Evolutionary conservation across 2,888 invertebrate genomes (phyloP), one percentile per base, ranked within the genome.

Genomic region (Lomographa bimaculata): DNA sequence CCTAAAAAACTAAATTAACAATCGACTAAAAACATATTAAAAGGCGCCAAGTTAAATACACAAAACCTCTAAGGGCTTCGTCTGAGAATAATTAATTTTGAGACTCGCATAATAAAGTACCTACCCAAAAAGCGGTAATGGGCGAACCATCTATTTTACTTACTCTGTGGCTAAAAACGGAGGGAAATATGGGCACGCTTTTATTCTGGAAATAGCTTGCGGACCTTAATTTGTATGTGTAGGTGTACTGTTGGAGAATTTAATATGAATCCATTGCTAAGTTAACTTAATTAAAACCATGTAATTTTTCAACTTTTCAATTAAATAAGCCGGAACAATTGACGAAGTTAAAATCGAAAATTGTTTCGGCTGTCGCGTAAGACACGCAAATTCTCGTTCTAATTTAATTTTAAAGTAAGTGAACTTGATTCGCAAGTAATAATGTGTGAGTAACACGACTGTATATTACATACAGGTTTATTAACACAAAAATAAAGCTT

Each of bases 31-130:
- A 26, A 20, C 30, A 26, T 35, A 23, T 20, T 30, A 11, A 41
- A 46, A 48, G 42, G 32, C 40, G 23, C 23, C 42, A 46, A 45
- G 37, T 42, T 41, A 49, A 49, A 46, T 45, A 50, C 50, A 50
- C 45, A 50, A 47, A 37, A 36, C 36, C 27, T 32, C 43, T 34
- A 39, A 52, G 38, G 41, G 27, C 34, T 42, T 30, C 33, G 42
- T 36, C 43, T 37, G 42, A 46, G 46, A 48, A 50, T 54, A 54
- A 54, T 54, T 54, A 54, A 54, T 54, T 50, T 50, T 48, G 46
- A 50, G 48, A 37, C 50, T 48, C 40, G 44, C 46, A 50, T 50
- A 54, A 50, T 54, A 50, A 54, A 54, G 50, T 48, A 44, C 37
- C 29, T 40, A 44, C 44, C 50, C 43, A 40, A 54, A 54, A 54